A percentile compares a stretch with the other conserved stretches of the same genome.
Conservation (phyloP, 2,888 invertebrate genomes). For the Adelphocoris suturalis region DNA sequence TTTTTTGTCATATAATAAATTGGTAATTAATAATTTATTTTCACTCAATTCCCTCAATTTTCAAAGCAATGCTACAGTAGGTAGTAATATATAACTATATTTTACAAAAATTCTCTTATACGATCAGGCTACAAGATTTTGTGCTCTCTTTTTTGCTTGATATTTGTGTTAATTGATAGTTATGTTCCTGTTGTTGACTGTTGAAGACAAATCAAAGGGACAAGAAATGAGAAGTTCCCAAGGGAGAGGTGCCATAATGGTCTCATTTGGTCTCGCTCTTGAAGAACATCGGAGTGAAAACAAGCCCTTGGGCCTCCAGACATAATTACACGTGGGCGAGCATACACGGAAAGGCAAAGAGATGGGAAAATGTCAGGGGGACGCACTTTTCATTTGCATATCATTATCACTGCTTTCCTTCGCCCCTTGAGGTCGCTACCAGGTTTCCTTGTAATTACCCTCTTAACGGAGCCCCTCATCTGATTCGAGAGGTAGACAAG, state of each 20-base stretch:
- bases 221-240: background rate
- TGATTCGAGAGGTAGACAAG: background rate
- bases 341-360: background rate
- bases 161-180: no score
- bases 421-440: background rate
- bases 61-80: no score
- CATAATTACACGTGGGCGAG: conserved; percentile 43
- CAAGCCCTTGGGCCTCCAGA: background rate
- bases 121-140: no score
- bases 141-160: no score
- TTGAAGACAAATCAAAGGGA: no score
- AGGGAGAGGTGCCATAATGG: background rate
- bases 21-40: no score
- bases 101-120: no score
- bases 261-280: background rate
- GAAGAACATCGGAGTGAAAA: background rate
- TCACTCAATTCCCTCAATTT: no score
- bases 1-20: no score
- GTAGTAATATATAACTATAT: no score
- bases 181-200: no score
- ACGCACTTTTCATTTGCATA: conserved; percentile 59
- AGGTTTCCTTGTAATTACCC: conserved; percentile 36
- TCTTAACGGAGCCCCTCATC: conserved; percentile 41
- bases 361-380: background rate
- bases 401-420: conserved; percentile 41